Evolutionary conservation across 2,113 vertebrate species (phyloP).

Genomic region (Hippocampus barbouri): DNA sequence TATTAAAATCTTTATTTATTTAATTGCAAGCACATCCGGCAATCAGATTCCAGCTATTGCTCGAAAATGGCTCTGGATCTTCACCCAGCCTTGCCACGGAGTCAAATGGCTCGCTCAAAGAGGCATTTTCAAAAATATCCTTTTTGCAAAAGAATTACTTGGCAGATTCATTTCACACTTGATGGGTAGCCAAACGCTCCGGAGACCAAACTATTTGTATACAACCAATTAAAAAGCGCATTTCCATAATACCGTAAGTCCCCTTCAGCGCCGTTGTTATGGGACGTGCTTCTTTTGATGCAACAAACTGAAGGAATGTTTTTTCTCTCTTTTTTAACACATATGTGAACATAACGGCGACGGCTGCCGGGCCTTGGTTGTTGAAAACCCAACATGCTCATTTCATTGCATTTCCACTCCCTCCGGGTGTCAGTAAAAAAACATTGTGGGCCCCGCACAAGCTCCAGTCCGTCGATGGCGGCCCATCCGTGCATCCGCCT

Average conservation of each 20-base stretch:
- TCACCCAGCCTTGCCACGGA: background rate
- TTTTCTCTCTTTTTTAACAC: background rate
- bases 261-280: background rate
- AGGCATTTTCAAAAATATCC: background rate
- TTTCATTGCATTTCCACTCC: background rate
- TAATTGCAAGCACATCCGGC: too few relatives aligned
- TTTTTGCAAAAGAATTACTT: background rate
- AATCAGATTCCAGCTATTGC: background rate
- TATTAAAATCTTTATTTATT: too few relatives aligned
- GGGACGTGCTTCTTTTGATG: background rate
- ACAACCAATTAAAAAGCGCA: conserved; percentile 1
- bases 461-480: conserved; percentile 21
- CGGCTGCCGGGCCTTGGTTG: background rate
- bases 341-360: background rate
- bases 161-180: background rate
- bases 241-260: background rate
- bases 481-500: conserved; percentile 45
- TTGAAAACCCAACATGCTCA: background rate
- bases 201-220: background rate
- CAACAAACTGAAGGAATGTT: background rate
- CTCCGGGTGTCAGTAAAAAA: background rate
- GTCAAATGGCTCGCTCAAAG: background rate
- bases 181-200: background rate
- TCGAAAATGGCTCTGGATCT: background rate
- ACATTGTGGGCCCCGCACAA: background rate